Evolutionary conservation across 1,140 invertebrate genomes (phyloP).

Genomic region (Stenopsyche tienmushanensis): DNA sequence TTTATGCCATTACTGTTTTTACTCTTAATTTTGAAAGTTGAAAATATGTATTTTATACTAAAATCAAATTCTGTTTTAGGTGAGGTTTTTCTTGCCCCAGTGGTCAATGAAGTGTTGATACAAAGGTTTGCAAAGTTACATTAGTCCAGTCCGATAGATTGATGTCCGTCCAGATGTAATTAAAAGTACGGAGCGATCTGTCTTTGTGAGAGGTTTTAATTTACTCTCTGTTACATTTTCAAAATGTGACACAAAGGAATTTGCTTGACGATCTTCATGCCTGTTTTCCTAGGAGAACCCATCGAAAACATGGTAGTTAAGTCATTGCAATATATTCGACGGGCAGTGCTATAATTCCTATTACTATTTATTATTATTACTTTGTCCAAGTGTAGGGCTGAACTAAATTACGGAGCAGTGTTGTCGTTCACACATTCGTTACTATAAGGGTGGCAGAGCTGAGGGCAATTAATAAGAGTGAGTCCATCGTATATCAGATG

Average conservation of each 20-base stretch:
- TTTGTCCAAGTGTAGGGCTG: not conserved
- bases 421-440: slow-evolving; percentile 40
- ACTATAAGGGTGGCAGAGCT: slow-evolving; percentile 4
- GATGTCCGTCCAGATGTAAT: slow-evolving; percentile 40
- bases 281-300: not conserved
- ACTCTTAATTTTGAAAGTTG: too few relatives aligned
- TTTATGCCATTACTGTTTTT: too few relatives aligned
- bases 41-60: too few relatives aligned
- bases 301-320: too few relatives aligned
- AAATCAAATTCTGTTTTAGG: too few relatives aligned
- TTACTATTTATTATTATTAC: not conserved
- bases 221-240: slow-evolving; percentile 12
- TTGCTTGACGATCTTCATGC: not conserved
- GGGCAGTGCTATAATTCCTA: not conserved
- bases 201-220: slow-evolving; percentile 38
- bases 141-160: slow-evolving; percentile 35
- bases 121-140: slow-evolving; percentile 29
- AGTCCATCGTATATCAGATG: slow-evolving; percentile 34
- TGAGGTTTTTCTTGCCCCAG: not conserved
- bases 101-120: slow-evolving; percentile 9
- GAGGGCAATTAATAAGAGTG: slow-evolving; percentile 40
- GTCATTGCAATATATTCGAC: too few relatives aligned
- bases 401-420: slow-evolving; percentile 14
- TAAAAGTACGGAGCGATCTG: slow-evolving; percentile 36
- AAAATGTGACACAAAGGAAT: slow-evolving; percentile 8